Evolutionary conservation across 2,888 invertebrate genomes (phyloP).

Genomic region (Nephrotoma guestfalica): DNA sequence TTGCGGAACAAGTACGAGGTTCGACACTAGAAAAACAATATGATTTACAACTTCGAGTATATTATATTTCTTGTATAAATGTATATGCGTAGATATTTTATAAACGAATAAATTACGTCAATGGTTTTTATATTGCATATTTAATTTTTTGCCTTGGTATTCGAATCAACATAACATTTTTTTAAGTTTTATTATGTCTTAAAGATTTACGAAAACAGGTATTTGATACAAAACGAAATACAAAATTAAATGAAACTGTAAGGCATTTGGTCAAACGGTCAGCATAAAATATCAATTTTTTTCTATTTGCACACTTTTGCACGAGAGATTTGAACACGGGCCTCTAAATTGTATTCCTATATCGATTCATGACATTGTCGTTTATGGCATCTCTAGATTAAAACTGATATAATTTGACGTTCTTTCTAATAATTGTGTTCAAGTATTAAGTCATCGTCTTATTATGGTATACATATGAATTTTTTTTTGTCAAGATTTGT

Average conservation of each 20-base stretch:
- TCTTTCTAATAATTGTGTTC: not conserved
- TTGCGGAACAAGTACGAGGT: not conserved
- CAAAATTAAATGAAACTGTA: not conserved
- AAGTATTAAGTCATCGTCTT: not conserved
- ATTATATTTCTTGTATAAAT: not conserved
- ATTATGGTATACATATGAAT: not conserved
- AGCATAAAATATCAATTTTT: not conserved
- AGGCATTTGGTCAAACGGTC: not conserved
- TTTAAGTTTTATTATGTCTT: not conserved
- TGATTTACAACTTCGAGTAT: not conserved
- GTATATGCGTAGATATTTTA: not conserved
- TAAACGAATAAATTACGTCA: not conserved
- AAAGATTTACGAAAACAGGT: not conserved
- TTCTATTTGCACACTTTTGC: not conserved
- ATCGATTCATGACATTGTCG: not conserved
- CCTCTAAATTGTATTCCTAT: not conserved
- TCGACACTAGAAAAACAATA: not conserved
- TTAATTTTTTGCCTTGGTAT: not conserved
- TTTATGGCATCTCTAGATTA: not conserved
- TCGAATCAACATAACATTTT: not conserved
- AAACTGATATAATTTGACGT: not conserved
- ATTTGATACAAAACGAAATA: not conserved
- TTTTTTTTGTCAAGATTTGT: not conserved
- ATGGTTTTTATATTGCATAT: not conserved
- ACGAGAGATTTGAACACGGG: not conserved